Evolutionary conservation across 2,888 invertebrate genomes (phyloP).

Genomic region (Cheilosia impressa): DNA sequence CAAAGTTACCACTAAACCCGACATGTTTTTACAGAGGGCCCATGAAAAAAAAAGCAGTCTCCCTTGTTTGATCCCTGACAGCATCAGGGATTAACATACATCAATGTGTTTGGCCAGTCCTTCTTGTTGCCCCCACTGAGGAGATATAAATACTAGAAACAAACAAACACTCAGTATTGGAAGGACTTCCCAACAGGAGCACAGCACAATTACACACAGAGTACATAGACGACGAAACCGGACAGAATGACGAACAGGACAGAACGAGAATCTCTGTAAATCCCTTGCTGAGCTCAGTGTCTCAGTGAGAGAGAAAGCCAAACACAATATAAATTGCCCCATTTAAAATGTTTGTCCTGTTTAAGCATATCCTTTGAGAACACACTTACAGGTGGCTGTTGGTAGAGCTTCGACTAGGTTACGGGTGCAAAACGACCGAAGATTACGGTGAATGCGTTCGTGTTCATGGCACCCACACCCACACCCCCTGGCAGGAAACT

Average conservation of each 20-base stretch:
- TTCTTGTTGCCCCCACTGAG: neutral
- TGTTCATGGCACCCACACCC: conserved; percentile 26
- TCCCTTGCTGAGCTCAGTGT: conserved; percentile 62
- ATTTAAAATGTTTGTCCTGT: conserved; percentile 68
- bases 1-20: conserved; percentile 13
- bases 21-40: conserved; percentile 6
- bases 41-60: conserved; percentile 12
- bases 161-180: conserved; percentile 58
- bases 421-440: conserved; percentile 42
- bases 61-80: conserved; percentile 67
- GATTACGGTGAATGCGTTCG: conserved; percentile 59
- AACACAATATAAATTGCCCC: conserved; percentile 66
- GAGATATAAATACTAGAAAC: conserved; percentile 41
- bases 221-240: conserved; percentile 42
- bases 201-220: conserved; percentile 10
- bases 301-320: conserved; percentile 28
- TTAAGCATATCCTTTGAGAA: conserved; percentile 67
- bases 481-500: conserved; percentile 9
- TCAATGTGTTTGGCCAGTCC: conserved; percentile 51
- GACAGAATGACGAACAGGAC: conserved; percentile 47
- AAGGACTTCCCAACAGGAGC: conserved; percentile 34
- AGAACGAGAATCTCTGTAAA: conserved; percentile 58
- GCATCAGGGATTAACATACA: conserved; percentile 68
- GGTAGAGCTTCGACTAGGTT: conserved; percentile 36
- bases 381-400: conserved; percentile 64